A percentile compares a stretch with the other conserved stretches of the same genome.
These are phyloP conservation scores for Chydorus sphaericus DNA, from an alignment of 2,888 invertebrate species.

Conservation along the genomic window DNA sequence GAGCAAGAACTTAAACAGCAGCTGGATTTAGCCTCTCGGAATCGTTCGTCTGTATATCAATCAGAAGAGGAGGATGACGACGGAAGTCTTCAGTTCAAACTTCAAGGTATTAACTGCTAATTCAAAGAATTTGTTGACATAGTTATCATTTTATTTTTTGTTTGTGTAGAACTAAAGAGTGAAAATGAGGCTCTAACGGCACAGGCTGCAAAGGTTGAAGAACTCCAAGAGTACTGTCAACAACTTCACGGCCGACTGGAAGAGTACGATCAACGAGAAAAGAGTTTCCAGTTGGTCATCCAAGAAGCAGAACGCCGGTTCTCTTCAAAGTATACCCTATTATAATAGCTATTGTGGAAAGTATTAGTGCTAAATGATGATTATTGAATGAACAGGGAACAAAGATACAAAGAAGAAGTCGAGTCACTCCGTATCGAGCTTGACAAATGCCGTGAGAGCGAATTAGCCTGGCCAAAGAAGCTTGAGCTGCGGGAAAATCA, in stretches of 20 bases:
- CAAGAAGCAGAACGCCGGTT: conserved; percentile 1
- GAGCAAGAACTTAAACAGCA: conserved; percentile 16
- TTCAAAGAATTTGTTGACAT: conserved; percentile 37
- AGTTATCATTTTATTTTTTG: conserved; percentile 26
- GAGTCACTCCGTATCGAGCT: background rate
- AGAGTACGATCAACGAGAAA: background rate
- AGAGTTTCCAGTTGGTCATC: background rate
- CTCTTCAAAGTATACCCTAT: background rate
- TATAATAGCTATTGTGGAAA: too few species aligned
- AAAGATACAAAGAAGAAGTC: conserved; percentile 6
- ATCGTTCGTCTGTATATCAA: background rate
- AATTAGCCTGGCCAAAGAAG: background rate
- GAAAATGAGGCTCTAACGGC: conserved; percentile 21
- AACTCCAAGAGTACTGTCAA: conserved; percentile 4
- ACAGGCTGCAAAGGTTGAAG: conserved; percentile 16
- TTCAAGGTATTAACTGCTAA: conserved; percentile 29
- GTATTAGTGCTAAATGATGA: too few species aligned
- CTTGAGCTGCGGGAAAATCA: conserved; percentile 26
- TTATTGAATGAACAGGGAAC: conserved; percentile 3
- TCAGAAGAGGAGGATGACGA: conserved; percentile 34
- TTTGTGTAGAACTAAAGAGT: conserved; percentile 35
- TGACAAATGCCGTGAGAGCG: conserved; percentile 3
- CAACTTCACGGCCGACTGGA: conserved; percentile 6
- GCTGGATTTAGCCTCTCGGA: conserved; percentile 12
- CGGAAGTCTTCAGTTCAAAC: conserved; percentile 34